These are phyloP conservation scores for Platalea minor DNA, from an alignment of 2,797 vertebrate species.

Conservation along the genomic window DNA sequence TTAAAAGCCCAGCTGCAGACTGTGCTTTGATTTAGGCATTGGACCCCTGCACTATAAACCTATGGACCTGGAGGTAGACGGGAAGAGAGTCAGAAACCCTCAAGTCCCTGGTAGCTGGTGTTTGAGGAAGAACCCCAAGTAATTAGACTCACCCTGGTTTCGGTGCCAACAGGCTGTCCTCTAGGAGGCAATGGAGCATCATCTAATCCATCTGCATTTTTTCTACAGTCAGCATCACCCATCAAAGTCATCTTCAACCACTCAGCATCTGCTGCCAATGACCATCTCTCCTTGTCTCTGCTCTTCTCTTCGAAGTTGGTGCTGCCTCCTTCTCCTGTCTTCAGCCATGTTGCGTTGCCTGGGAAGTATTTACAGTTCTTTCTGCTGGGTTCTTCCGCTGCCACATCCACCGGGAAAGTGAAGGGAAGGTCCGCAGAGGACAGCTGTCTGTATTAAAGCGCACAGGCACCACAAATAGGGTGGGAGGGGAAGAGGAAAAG, in stretches of 20 bases:
- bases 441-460: constrained; percentile 65
- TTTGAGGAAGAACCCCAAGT: not conserved
- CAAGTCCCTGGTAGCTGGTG: not conserved
- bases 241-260: not conserved
- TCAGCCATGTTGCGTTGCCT: constrained; percentile 38
- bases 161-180: constrained; percentile 27
- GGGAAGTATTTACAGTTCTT: constrained; percentile 62
- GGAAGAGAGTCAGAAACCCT: not conserved
- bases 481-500: not conserved
- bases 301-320: not conserved
- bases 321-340: not conserved
- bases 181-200: not conserved
- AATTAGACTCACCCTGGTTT: constrained; percentile 48
- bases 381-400: constrained; percentile 67
- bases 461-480: not conserved
- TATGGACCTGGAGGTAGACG: not conserved
- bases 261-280: not conserved
- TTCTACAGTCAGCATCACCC: not conserved
- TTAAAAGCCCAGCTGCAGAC: not conserved
- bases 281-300: not conserved
- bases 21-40: not conserved
- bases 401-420: constrained; percentile 39
- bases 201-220: not conserved
- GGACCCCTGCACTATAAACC: not conserved
- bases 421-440: constrained; percentile 64